Conservation (phyloP, 2,113 vertebrate genomes). For the Apodemus speciosus region DNA sequence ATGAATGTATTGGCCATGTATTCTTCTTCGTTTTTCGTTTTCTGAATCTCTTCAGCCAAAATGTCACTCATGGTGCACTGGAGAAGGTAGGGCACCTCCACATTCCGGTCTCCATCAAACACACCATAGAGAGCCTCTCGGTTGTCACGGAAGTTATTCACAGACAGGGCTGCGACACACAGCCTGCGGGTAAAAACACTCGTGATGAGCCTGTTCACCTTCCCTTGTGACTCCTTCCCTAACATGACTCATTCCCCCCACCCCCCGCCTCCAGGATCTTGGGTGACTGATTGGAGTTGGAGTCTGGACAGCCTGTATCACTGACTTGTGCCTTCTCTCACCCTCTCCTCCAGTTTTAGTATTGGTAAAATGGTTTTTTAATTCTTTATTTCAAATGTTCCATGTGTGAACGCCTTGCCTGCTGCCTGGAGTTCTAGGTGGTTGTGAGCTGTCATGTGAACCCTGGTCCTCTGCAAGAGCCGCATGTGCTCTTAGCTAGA, state of each 20-base stretch:
- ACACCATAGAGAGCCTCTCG: conserved; percentile 97
- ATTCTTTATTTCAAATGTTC: neutral
- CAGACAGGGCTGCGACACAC: conserved; percentile 95
- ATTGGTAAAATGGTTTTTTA: neutral
- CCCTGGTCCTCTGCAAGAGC: neutral
- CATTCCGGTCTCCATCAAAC: conserved; percentile 97
- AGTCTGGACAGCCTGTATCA: neutral
- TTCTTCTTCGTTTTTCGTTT: conserved; percentile 95
- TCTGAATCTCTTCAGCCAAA: conserved; percentile 96
- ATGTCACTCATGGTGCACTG: conserved; percentile 99
- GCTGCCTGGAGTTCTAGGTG: neutral
- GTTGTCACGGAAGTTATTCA: conserved; percentile 95
- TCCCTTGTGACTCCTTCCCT: neutral
- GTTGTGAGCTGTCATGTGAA: neutral
- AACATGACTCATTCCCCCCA: accelerated
- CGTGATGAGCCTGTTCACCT: neutral
- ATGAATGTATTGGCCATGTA: conserved; percentile 99
- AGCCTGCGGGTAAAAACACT: conserved; percentile 83
- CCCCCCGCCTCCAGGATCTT: neutral
- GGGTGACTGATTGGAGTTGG: too few species aligned
- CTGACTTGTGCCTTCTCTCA: neutral
- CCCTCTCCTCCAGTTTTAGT: neutral
- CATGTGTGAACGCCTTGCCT: neutral
- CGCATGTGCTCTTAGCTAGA: neutral
- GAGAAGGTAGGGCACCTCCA: conserved; percentile 96